phyloP scores from a whole-genome alignment of 2,113 vertebrate genomes.

The Euleptes europaea region DNA sequence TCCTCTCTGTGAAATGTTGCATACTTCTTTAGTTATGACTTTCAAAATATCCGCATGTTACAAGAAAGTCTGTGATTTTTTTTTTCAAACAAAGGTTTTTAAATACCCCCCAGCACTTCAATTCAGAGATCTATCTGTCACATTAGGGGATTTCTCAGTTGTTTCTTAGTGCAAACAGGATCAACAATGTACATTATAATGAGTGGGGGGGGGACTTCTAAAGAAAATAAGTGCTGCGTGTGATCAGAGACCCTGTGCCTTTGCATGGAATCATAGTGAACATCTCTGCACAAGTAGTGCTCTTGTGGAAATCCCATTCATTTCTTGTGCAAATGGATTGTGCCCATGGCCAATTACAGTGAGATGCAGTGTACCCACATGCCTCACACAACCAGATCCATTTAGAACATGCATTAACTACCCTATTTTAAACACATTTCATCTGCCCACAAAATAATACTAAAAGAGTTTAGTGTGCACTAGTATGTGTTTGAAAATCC shows the following conservation, averaged over 20 bases:
- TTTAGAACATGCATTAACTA: constrained; percentile 63
- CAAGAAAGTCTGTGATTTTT: no score
- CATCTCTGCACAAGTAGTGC: background rate
- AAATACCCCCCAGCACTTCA: background rate
- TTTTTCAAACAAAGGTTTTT: background rate
- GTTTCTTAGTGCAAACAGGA: background rate
- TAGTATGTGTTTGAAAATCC: constrained; percentile 50
- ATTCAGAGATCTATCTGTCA: background rate
- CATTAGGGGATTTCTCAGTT: background rate
- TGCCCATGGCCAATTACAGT: constrained; percentile 57
- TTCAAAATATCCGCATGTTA: background rate
- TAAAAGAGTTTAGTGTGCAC: constrained; percentile 35
- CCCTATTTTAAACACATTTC: constrained; percentile 57
- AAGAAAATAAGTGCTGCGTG: background rate
- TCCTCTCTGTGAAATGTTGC: background rate
- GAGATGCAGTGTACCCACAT: constrained; percentile 62
- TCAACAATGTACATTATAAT: background rate
- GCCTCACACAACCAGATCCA: constrained; percentile 54
- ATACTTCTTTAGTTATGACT: background rate
- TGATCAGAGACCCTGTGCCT: background rate
- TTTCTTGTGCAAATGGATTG: constrained; percentile 36
- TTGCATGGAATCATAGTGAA: background rate
- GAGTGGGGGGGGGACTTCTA: background rate
- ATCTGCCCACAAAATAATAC: constrained; percentile 4
- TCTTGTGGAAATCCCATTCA: constrained; percentile 28